Conservation (phyloP, 2,797 vertebrate species). For the Bradypus variegatus region DNA sequence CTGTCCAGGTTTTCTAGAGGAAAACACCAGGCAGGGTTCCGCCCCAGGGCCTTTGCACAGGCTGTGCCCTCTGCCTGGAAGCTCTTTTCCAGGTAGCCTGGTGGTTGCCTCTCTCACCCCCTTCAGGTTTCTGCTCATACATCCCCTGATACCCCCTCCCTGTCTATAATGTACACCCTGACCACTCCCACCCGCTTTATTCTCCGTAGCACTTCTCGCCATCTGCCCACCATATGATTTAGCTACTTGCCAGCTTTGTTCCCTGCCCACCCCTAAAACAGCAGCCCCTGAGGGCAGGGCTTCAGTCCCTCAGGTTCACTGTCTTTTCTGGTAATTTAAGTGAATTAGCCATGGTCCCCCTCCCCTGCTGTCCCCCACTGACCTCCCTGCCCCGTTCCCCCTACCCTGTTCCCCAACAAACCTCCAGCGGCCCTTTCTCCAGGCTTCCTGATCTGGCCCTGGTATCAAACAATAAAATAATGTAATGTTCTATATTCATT, state of each 20-base stretch:
- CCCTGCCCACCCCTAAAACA: no score
- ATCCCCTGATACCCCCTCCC: neutral
- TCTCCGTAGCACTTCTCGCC: neutral
- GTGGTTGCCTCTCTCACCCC: neutral
- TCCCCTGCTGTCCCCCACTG: no score
- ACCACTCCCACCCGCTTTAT: no score
- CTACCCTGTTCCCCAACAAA: neutral
- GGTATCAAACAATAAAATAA: no score
- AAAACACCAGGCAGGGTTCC: neutral
- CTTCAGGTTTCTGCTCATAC: neutral
- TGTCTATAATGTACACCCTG: neutral
- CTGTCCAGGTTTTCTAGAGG: neutral
- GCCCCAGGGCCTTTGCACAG: neutral
- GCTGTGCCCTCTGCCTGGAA: neutral
- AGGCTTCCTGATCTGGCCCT: neutral
- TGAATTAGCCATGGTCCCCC: no score
- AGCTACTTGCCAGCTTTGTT: neutral
- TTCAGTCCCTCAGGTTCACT: neutral
- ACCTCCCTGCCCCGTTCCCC: neutral
- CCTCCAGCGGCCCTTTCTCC: neutral
- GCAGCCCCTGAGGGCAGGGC: neutral
- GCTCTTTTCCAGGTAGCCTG: neutral
- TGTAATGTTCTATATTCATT: neutral
- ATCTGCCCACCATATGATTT: neutral
- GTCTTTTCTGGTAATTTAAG: neutral